These are phyloP conservation scores for Charanyca ferruginea DNA, from an alignment of 2,888 invertebrate species.

Conservation along the genomic window DNA sequence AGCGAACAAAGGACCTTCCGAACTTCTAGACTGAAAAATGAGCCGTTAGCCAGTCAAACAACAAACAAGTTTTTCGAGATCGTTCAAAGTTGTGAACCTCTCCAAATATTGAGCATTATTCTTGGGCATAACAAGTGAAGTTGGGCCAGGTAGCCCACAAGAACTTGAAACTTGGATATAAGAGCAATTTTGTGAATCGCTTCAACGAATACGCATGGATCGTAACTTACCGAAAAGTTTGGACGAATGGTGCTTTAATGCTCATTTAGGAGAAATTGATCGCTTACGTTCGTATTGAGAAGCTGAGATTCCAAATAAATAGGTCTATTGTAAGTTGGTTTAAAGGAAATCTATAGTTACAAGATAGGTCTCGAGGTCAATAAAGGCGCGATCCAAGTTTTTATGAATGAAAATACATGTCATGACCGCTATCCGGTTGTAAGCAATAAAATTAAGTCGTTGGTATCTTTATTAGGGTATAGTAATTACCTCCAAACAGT, in stretches of 20 bases:
- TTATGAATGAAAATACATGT: slow-evolving; percentile 61
- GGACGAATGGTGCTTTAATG: slow-evolving; percentile 79
- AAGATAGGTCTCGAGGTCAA: slow-evolving; percentile 45
- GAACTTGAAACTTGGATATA: slow-evolving; percentile 71
- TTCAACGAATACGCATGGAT: slow-evolving; percentile 79
- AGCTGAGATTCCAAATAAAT: slow-evolving; percentile 48
- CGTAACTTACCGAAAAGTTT: slow-evolving; percentile 75
- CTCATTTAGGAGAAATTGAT: slow-evolving; percentile 77
- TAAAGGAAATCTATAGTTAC: slow-evolving; percentile 56
- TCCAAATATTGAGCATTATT: slow-evolving; percentile 72
- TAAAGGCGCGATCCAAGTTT: slow-evolving; percentile 46
- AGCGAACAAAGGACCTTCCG: slow-evolving; percentile 34
- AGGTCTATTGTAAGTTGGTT: slow-evolving; percentile 47
- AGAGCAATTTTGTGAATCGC: slow-evolving; percentile 82
- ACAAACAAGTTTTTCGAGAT: slow-evolving; percentile 61
- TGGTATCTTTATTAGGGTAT: slow-evolving; percentile 53
- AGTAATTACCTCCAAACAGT: slow-evolving; percentile 28
- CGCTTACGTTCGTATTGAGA: slow-evolving; percentile 60
- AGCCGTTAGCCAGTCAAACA: slow-evolving; percentile 58
- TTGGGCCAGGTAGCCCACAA: slow-evolving; percentile 71
- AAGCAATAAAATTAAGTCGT: slow-evolving; percentile 50
- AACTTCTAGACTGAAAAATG: slow-evolving; percentile 48
- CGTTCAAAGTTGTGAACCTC: slow-evolving; percentile 62
- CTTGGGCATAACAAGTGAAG: slow-evolving; percentile 72
- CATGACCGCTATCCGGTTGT: slow-evolving; percentile 34